A percentile compares a stretch with the other conserved stretches of the same genome.
Evolutionary conservation across 2,888 invertebrate genomes (phyloP).

Genomic region (Drosophila austrosaltans): DNA sequence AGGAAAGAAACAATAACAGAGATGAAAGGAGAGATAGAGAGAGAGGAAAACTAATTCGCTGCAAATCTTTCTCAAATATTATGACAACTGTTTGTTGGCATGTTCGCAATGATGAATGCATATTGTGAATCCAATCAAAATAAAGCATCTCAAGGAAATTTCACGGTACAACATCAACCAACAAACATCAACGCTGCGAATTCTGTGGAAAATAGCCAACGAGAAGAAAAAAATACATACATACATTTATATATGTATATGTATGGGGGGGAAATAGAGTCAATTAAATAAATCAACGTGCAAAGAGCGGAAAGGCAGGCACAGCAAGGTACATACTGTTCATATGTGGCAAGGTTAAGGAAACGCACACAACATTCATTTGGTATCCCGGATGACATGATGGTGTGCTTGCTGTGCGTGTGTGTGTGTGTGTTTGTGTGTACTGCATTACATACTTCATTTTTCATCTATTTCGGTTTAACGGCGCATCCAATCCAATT

Average conservation of each 20-base stretch:
- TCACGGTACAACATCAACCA: slow-evolving; percentile 3
- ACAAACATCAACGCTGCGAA: slow-evolving; percentile 4
- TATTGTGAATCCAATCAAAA: slow-evolving; percentile 19
- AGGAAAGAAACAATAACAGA: neutral
- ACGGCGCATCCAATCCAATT: slow-evolving; percentile 11
- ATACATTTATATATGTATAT: no score
- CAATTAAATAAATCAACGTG: slow-evolving; percentile 23
- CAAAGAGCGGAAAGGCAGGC: slow-evolving; percentile 18
- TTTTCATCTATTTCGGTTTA: slow-evolving; percentile 15
- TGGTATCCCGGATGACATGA: slow-evolving; percentile 14
- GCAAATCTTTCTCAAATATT: slow-evolving; percentile 15
- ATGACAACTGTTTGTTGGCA: slow-evolving; percentile 17
- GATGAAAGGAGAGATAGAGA: neutral
- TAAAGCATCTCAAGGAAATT: slow-evolving; percentile 11
- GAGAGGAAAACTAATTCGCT: neutral
- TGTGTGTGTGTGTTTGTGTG: neutral
- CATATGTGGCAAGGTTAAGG: slow-evolving; percentile 14
- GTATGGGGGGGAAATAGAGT: slow-evolving; percentile 11
- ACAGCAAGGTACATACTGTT: slow-evolving; percentile 13
- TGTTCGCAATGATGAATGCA: slow-evolving; percentile 17
- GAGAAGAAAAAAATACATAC: neutral
- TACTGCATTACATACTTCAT: slow-evolving; percentile 11
- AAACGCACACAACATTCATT: slow-evolving; percentile 1
- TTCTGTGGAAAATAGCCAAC: slow-evolving; percentile 16
- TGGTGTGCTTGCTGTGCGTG: neutral